These are phyloP conservation scores for Pteromalus puparum DNA, from an alignment of 1,140 invertebrate species.

Conservation along the genomic window DNA sequence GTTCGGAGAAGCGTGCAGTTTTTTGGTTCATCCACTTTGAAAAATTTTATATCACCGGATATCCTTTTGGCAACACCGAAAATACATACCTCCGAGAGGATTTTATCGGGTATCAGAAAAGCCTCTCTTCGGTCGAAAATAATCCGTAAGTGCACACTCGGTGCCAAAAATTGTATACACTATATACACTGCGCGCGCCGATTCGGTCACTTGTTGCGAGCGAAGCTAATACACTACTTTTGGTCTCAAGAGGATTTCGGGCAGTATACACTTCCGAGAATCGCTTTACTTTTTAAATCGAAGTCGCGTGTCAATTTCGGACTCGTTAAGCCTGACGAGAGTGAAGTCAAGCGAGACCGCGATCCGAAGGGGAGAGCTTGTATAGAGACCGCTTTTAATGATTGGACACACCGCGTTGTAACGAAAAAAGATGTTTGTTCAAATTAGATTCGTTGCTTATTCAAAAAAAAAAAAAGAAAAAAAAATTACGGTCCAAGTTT, in stretches of 20 bases:
- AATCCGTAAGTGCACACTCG: neutral
- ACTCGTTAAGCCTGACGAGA: slow-evolving; percentile 19
- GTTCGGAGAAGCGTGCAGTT: no score
- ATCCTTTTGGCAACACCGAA: no score
- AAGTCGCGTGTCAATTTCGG: slow-evolving; percentile 20
- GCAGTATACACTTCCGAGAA: slow-evolving; percentile 6
- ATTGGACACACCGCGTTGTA: neutral
- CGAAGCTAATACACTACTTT: neutral
- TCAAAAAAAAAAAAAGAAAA: neutral
- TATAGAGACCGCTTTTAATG: neutral
- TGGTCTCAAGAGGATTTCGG: neutral
- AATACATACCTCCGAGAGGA: no score
- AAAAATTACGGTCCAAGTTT: neutral
- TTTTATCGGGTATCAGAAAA: neutral
- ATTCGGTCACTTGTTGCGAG: neutral
- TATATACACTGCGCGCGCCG: no score
- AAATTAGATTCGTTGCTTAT: neutral
- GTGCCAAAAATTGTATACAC: neutral
- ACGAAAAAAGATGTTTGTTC: neutral
- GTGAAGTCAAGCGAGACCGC: slow-evolving; percentile 12
- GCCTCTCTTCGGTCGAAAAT: neutral
- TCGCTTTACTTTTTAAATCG: slow-evolving; percentile 33
- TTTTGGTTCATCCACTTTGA: no score
- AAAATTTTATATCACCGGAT: no score
- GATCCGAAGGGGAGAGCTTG: neutral